A percentile compares a stretch with the other conserved stretches of the same genome.
Evolutionary conservation across 2,797 vertebrate genomes (phyloP).

Genomic region (Rhabdomys pumilio): DNA sequence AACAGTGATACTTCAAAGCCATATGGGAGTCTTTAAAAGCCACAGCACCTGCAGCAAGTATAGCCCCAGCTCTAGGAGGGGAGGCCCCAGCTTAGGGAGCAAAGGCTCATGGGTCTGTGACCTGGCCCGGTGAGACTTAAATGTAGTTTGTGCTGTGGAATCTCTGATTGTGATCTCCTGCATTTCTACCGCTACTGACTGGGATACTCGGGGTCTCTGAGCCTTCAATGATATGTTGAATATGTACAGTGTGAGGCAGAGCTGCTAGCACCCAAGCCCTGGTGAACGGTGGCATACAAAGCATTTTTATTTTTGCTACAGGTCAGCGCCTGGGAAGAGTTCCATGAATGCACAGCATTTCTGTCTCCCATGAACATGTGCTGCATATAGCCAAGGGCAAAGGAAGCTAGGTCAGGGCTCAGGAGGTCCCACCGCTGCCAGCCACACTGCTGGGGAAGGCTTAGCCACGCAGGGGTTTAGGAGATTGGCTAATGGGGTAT

Average conservation of each 20-base stretch:
- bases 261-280: conserved; percentile 33
- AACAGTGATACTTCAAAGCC: background rate
- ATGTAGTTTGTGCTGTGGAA: background rate
- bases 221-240: background rate
- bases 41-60: background rate
- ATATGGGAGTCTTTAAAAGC: conserved; percentile 8
- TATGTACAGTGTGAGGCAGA: background rate
- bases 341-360: background rate
- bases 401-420: background rate
- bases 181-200: background rate
- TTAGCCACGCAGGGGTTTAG: background rate
- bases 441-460: background rate
- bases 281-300: background rate
- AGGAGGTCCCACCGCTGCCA: background rate
- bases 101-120: background rate
- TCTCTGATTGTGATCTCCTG: background rate
- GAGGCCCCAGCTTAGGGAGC: background rate
- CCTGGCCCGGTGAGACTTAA: background rate
- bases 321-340: background rate
- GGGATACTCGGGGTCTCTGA: background rate
- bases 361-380: background rate
- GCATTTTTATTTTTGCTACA: background rate
- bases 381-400: background rate
- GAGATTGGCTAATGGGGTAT: background rate
- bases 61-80: background rate